A percentile compares a stretch with the other conserved stretches of the same genome.
These are phyloP conservation scores for Nymphalis urticae DNA, from an alignment of 2,888 invertebrate species.

Conservation along the genomic window DNA sequence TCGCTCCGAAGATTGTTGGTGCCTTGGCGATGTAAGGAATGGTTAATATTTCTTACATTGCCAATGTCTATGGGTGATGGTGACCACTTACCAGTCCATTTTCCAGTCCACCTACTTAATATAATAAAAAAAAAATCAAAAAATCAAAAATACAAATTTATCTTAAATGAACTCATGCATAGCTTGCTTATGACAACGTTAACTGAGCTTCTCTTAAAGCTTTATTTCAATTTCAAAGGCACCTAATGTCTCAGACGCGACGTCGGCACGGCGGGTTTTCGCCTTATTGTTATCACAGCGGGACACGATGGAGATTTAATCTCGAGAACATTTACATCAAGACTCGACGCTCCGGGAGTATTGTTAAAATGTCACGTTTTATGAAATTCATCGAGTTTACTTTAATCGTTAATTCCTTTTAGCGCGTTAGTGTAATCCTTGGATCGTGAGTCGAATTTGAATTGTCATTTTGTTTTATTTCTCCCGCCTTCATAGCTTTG, in stretches of 20 bases:
- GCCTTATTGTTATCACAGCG: conserved; percentile 27
- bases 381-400: conserved; percentile 12
- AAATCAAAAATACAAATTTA: not conserved
- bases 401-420: conserved; percentile 10
- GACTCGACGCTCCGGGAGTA: conserved; percentile 6
- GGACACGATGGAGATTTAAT: conserved; percentile 29
- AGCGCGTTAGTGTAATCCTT: conserved; percentile 4
- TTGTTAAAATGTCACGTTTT: conserved; percentile 13
- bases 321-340: conserved; percentile 24
- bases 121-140: too few species aligned
- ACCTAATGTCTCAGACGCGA: conserved; percentile 9
- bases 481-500: not conserved
- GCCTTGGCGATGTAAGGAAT: too few species aligned
- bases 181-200: conserved; percentile 7
- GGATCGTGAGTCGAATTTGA: conserved; percentile 1
- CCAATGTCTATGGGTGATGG: too few species aligned
- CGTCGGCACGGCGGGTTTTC: conserved; percentile 5
- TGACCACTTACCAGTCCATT: too few species aligned
- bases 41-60: too few species aligned
- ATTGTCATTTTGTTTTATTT: conserved; percentile 1
- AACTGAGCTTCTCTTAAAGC: conserved; percentile 15
- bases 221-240: conserved; percentile 27
- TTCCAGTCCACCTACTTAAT: too few species aligned
- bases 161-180: conserved; percentile 2
- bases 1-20: too few species aligned